Conservation (phyloP, 2,113 vertebrate species). For the Rhinoderma darwinii region DNA sequence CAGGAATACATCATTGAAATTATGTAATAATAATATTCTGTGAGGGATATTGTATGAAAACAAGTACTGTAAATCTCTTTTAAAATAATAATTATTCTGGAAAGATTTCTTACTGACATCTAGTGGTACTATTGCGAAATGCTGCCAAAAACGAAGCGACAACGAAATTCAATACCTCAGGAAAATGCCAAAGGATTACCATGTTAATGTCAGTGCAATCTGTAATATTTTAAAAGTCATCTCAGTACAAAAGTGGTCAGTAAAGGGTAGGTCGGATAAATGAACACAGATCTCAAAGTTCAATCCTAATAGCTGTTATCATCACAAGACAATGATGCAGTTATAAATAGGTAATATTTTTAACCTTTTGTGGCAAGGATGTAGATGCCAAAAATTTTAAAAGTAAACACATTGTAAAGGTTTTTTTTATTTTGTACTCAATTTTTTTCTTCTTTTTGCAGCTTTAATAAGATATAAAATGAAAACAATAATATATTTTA, state of each 20-base stretch:
- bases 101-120: constrained; percentile 37
- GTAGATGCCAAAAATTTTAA: too few species aligned
- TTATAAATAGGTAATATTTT: too few species aligned
- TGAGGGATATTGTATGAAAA: background rate
- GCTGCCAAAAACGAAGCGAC: background rate
- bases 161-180: background rate
- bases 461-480: too few species aligned
- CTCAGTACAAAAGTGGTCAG: background rate
- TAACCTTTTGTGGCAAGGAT: too few species aligned
- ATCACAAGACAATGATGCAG: too few species aligned
- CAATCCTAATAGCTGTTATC: too few species aligned
- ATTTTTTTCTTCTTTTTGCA: too few species aligned
- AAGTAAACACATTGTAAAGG: too few species aligned
- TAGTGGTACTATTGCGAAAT: constrained; percentile 43
- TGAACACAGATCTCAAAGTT: background rate
- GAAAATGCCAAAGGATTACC: background rate
- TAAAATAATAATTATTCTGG: background rate
- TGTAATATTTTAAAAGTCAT: background rate
- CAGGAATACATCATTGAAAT: background rate
- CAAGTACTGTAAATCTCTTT: background rate
- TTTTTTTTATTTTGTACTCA: too few species aligned
- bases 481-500: too few species aligned
- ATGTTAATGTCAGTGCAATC: background rate
- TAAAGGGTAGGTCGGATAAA: background rate
- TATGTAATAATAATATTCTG: background rate